These are phyloP conservation scores for Smutsia temminckii DNA, from an alignment of 2,797 vertebrate genomes.

Conservation along the genomic window DNA sequence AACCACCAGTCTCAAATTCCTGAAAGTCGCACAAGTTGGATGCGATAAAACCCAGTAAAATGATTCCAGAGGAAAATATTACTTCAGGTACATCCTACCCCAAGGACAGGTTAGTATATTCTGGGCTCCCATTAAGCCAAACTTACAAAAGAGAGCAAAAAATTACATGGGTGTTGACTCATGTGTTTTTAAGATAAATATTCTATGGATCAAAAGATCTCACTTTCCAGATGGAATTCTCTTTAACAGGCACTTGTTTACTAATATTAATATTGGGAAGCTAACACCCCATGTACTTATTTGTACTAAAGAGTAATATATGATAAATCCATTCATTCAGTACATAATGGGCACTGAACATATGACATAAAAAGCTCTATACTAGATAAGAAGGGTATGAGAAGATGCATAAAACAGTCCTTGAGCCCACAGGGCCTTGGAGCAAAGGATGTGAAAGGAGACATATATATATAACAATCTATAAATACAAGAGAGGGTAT, in stretches of 20 bases:
- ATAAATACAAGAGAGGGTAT: neutral
- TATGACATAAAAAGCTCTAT: neutral
- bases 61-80: neutral
- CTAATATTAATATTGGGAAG: neutral
- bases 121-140: neutral
- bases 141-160: neutral
- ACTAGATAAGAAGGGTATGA: neutral
- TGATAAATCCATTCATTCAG: neutral
- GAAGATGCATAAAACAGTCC: neutral
- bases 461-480: neutral
- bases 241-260: neutral
- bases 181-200: neutral
- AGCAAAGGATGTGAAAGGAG: neutral
- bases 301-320: neutral
- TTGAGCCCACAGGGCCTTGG: neutral
- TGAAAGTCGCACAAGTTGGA: neutral
- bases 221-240: neutral
- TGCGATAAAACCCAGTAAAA: neutral
- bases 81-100: neutral
- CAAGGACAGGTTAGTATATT: neutral
- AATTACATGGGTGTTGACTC: neutral
- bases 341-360: neutral
- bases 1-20: neutral
- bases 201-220: neutral
- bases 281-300: neutral